These are phyloP conservation scores for Sinocyclocheilus maitianheensis DNA, from an alignment of 2,113 vertebrate genomes.

Conservation along the genomic window DNA sequence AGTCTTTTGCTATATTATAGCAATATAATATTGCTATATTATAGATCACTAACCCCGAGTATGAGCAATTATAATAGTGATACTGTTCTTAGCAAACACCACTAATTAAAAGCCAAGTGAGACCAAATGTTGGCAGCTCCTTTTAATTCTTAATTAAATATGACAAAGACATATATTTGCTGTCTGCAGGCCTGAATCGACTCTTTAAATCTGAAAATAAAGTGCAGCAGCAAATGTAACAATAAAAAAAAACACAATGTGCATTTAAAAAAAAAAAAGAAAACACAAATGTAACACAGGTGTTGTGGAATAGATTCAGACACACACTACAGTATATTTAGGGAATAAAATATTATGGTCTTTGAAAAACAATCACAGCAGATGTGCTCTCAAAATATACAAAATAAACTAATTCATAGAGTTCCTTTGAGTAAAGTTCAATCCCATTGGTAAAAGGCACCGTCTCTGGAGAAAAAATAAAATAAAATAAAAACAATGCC, in stretches of 20 bases:
- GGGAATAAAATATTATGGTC: constrained; percentile 15
- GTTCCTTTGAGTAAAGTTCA: constrained; percentile 17
- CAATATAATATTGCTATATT: too few relatives aligned
- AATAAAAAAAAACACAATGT: constrained; percentile 5
- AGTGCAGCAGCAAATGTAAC: constrained; percentile 53
- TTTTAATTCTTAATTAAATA: constrained; percentile 49
- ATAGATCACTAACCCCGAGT: background rate
- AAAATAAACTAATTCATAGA: constrained; percentile 2
- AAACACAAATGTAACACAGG: constrained; percentile 32
- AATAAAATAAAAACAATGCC: constrained; percentile 15
- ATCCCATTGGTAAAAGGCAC: constrained; percentile 48
- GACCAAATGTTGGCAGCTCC: constrained; percentile 35
- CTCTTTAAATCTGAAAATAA: constrained; percentile 45
- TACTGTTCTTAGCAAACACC: background rate
- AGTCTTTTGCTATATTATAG: background rate
- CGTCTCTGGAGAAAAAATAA: constrained; percentile 40
- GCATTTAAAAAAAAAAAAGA: background rate
- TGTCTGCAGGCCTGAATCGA: constrained; percentile 37
- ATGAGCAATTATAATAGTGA: background rate
- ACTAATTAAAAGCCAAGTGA: background rate
- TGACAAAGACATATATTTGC: constrained; percentile 34
- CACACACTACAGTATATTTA: constrained; percentile 18
- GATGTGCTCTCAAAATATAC: constrained; percentile 38
- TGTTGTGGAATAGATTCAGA: constrained; percentile 29
- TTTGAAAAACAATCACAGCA: constrained; percentile 38